A percentile compares a stretch with the other conserved stretches of the same genome.
Evolutionary conservation across 1,140 invertebrate species (phyloP).

Genomic region (Drosophila truncata): DNA sequence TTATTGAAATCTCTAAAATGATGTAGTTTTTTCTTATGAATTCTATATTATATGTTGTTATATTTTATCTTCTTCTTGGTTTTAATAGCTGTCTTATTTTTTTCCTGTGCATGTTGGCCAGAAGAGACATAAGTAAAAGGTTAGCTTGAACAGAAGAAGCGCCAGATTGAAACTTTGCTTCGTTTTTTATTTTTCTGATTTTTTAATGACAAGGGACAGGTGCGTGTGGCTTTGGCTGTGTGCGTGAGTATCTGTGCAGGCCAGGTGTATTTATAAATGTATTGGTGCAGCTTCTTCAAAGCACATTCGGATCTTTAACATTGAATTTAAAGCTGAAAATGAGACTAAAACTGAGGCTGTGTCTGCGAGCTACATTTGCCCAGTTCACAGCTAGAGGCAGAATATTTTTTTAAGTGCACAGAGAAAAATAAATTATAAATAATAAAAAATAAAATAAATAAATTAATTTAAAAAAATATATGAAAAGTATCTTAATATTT

Average conservation of each 20-base stretch:
- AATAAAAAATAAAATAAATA: background rate
- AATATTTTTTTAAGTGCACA: slow-evolving; percentile 2
- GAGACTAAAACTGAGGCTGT: slow-evolving; percentile 2
- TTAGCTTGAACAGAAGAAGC: slow-evolving; percentile 13
- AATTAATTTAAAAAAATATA: background rate
- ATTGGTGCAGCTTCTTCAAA: slow-evolving; percentile 18
- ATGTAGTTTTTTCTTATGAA: background rate
- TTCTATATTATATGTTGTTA: background rate
- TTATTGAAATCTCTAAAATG: background rate
- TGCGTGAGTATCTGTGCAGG: slow-evolving; percentile 13
- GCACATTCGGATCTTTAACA: slow-evolving; percentile 11
- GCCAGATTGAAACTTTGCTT: slow-evolving; percentile 44
- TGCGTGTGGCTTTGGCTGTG: slow-evolving; percentile 22
- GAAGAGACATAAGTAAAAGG: slow-evolving; percentile 31
- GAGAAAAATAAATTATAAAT: background rate
- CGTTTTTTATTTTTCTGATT: slow-evolving; percentile 1
- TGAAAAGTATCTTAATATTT: background rate
- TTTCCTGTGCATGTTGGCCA: background rate
- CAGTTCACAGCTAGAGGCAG: slow-evolving; percentile 27
- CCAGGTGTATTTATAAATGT: background rate
- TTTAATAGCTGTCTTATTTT: background rate
- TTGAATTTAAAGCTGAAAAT: slow-evolving; percentile 8
- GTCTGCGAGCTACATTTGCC: slow-evolving; percentile 8
- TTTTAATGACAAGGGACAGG: slow-evolving; percentile 53
- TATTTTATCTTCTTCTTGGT: background rate